phyloP scores from a whole-genome alignment of 2,888 invertebrate species.

The Lasioglossum calceatum region DNA sequence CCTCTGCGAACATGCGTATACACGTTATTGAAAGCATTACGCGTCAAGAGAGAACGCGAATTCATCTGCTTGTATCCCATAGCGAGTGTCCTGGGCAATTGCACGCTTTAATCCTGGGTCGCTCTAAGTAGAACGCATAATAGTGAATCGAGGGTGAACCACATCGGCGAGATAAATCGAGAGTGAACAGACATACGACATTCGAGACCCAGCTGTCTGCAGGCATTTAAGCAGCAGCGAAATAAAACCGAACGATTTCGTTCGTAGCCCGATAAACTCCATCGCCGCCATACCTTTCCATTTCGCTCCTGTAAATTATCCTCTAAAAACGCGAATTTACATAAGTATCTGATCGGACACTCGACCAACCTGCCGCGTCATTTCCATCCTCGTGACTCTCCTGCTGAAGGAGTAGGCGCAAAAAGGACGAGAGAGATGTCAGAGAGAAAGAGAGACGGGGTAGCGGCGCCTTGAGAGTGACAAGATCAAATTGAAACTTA shows the following conservation, averaged over 20 bases:
- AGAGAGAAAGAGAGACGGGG: neutral
- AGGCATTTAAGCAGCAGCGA: neutral
- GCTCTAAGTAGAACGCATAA: neutral
- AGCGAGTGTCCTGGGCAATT: neutral
- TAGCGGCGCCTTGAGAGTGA: neutral
- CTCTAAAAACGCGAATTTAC: slow-evolving; percentile 8
- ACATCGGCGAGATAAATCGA: neutral
- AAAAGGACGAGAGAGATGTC: neutral
- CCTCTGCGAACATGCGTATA: neutral
- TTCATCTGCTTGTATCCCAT: neutral
- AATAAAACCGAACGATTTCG: neutral
- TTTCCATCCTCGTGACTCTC: slow-evolving; percentile 9
- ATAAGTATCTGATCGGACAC: slow-evolving; percentile 14
- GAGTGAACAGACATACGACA: neutral
- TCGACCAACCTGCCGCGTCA: slow-evolving; percentile 1
- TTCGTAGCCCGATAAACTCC: neutral
- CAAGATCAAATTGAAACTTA: neutral
- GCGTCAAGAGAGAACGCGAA: neutral
- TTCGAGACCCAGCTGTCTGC: neutral
- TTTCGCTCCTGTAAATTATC: slow-evolving; percentile 7
- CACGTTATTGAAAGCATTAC: slow-evolving; percentile 1
- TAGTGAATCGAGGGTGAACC: neutral
- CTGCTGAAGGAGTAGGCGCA: neutral
- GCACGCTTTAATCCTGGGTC: neutral
- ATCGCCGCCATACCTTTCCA: neutral